phyloP scores from a whole-genome alignment of 2,113 vertebrate genomes.

The Colaptes auratus region DNA sequence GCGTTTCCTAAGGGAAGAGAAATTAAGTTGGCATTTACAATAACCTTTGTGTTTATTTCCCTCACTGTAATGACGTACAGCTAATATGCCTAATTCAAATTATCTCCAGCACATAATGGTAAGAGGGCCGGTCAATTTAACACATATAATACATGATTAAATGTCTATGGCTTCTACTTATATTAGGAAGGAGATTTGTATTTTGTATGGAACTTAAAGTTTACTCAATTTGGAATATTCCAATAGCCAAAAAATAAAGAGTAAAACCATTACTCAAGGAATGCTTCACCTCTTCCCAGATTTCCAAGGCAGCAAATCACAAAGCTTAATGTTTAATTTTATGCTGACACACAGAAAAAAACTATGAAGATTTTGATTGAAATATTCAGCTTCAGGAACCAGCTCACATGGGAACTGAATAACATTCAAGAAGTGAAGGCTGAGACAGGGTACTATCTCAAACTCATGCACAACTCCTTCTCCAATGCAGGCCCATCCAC shows the following conservation, averaged over 20 bases:
- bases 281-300: not conserved
- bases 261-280: not conserved
- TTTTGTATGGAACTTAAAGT: not conserved
- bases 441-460: constrained; percentile 87
- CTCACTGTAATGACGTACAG: not conserved
- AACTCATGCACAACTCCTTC: constrained; percentile 80
- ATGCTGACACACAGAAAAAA: not conserved
- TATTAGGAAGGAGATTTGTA: not conserved
- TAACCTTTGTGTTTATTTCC: not conserved
- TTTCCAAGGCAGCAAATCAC: not conserved
- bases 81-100: not conserved
- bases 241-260: not conserved
- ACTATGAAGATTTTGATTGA: not conserved
- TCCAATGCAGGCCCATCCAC: constrained; percentile 80
- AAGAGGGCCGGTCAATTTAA: not conserved
- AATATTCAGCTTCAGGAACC: not conserved
- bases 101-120: not conserved
- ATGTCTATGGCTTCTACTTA: not conserved
- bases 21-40: not conserved
- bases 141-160: not conserved
- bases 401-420: not conserved
- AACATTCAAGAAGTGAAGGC: not conserved
- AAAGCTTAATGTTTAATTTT: not conserved
- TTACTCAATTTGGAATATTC: not conserved
- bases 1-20: constrained; percentile 84